A percentile compares a stretch with the other conserved stretches of the same genome.
These are phyloP conservation scores for Triplophysa rosa DNA, from an alignment of 2,113 vertebrate species.

Conservation along the genomic window DNA sequence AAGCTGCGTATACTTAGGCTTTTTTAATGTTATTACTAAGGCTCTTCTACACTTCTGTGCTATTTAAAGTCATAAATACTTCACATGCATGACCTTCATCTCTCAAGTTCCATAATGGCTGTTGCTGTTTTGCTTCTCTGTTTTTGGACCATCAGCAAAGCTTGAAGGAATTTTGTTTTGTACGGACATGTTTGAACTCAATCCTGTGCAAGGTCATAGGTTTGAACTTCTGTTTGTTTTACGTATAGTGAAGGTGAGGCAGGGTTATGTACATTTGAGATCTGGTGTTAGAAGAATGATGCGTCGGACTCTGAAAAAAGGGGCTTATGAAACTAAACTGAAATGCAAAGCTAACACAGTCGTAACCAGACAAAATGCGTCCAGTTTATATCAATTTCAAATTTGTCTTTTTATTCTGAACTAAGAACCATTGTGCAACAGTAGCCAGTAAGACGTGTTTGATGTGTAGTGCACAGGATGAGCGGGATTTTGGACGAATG, in stretches of 20 bases:
- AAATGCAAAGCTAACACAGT: neutral
- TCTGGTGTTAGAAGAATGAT: conserved; percentile 14
- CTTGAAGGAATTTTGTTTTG: conserved; percentile 21
- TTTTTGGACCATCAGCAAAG: conserved; percentile 21
- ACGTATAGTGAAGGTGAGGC: neutral
- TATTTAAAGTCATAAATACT: conserved; percentile 7
- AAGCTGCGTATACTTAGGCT: neutral
- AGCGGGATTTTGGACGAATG: too few species aligned
- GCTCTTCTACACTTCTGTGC: neutral
- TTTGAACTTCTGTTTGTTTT: conserved; percentile 3
- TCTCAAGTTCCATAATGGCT: neutral
- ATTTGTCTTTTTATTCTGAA: too few species aligned
- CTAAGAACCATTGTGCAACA: too few species aligned
- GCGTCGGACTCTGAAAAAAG: neutral
- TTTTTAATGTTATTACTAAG: neutral
- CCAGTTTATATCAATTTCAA: too few species aligned
- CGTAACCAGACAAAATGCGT: too few species aligned
- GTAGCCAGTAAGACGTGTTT: too few species aligned
- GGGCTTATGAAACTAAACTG: neutral
- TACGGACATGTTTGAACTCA: conserved; percentile 19
- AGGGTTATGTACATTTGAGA: conserved; percentile 16
- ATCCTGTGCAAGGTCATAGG: neutral
- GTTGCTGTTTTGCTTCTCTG: conserved; percentile 15
- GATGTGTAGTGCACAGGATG: too few species aligned
- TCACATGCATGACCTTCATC: conserved; percentile 6